Evolutionary conservation across 2,113 vertebrate genomes (phyloP).

Genomic region (Leptobrachium leishanense): DNA sequence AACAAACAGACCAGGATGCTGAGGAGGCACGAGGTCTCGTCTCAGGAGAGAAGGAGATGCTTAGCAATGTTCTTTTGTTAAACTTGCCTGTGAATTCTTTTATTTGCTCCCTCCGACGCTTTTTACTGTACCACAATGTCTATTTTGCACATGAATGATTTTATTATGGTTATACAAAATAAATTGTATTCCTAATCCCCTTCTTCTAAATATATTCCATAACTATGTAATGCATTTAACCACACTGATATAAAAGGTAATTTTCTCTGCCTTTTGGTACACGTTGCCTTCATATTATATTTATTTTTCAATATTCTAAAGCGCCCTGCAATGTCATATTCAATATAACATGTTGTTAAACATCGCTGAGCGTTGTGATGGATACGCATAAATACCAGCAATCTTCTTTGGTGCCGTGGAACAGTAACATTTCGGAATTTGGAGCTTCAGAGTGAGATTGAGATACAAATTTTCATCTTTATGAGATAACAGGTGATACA

Average conservation of each 20-base stretch:
- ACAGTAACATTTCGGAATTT: no score
- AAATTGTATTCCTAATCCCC: background rate
- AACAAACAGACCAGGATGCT: constrained; percentile 22
- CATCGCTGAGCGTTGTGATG: background rate
- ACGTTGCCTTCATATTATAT: background rate
- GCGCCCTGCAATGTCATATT: background rate
- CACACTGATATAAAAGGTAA: background rate
- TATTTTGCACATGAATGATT: constrained; percentile 16
- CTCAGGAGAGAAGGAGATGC: constrained; percentile 10
- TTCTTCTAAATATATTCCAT: background rate
- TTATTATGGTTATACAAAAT: background rate
- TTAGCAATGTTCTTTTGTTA: constrained; percentile 6
- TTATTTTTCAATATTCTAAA: background rate
- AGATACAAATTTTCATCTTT: no score
- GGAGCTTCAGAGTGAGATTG: no score
- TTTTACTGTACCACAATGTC: background rate
- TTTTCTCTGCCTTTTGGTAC: background rate
- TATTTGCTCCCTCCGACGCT: background rate
- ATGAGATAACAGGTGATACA: no score
- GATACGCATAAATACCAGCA: background rate
- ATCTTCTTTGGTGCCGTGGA: no score
- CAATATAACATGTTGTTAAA: background rate
- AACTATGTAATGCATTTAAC: background rate
- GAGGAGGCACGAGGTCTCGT: constrained; percentile 16
- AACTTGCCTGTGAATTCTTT: constrained; percentile 7